These are phyloP conservation scores for Perca fluviatilis DNA, from an alignment of 2,113 vertebrate genomes.

Conservation along the genomic window DNA sequence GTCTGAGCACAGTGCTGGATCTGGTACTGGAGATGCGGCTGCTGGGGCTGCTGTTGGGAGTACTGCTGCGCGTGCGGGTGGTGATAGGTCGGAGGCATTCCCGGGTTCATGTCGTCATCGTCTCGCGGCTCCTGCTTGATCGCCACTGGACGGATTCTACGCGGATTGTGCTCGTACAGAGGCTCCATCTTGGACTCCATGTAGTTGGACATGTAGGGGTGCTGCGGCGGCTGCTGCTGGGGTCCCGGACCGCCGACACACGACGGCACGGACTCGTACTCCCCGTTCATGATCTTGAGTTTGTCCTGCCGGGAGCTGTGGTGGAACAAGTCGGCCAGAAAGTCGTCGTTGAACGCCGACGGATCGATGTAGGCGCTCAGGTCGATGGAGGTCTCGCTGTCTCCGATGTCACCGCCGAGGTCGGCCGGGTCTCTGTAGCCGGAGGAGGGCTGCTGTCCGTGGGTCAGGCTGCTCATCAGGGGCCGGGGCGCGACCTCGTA, in stretches of 20 bases:
- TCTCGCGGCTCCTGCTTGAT: conserved; percentile 97
- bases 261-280: conserved; percentile 86
- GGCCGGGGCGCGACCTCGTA: conserved; percentile 96
- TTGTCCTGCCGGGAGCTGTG: conserved; percentile 92
- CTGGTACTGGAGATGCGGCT: conserved; percentile 96
- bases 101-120: conserved; percentile 89
- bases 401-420: conserved; percentile 92
- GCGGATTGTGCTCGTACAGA: conserved; percentile 88
- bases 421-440: conserved; percentile 84
- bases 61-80: conserved; percentile 74
- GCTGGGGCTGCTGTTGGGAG: conserved; percentile 69
- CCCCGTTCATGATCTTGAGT: conserved; percentile 88
- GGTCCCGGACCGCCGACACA: conserved; percentile 54
- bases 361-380: conserved; percentile 99
- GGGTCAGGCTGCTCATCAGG: conserved; percentile 87
- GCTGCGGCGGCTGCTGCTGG: conserved; percentile 63
- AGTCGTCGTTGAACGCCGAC: conserved; percentile 98
- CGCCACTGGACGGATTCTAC: conserved; percentile 90
- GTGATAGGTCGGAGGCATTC: conserved; percentile 87
- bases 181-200: conserved; percentile 92
- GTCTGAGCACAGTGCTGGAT: conserved; percentile 97
- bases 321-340: conserved; percentile 97
- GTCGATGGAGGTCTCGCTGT: conserved; percentile 98
- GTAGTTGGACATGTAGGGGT: conserved; percentile 89
- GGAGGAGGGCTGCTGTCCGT: conserved; percentile 84